A percentile compares a stretch with the other conserved stretches of the same genome.
These are phyloP conservation scores for Steinernema scapterisci DNA, from an alignment of 2,888 invertebrate species.

Conservation along the genomic window DNA sequence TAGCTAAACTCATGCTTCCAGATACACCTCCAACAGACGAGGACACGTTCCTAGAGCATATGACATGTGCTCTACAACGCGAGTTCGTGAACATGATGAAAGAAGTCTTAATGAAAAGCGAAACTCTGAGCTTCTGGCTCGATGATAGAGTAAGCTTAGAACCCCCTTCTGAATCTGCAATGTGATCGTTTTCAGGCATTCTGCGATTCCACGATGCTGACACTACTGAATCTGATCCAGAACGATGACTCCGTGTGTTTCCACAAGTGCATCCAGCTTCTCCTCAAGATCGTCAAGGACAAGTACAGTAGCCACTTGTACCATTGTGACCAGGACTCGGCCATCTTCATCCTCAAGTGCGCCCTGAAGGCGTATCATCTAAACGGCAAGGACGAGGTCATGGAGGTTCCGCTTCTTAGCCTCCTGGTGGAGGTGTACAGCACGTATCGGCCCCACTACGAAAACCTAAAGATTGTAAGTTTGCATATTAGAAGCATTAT, in stretches of 20 bases:
- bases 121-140: slow-evolving; percentile 3
- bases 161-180: no score
- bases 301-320: background rate
- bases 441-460: background rate
- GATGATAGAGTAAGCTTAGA: background rate
- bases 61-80: background rate
- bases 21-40: background rate
- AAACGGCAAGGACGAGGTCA: background rate
- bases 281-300: background rate
- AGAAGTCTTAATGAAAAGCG: background rate
- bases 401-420: background rate
- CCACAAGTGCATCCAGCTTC: background rate
- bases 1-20: background rate
- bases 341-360: slow-evolving; percentile 1
- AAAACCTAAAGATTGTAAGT: background rate
- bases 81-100: background rate
- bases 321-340: background rate
- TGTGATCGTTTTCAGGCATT: background rate
- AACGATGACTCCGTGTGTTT: background rate
- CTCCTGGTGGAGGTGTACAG: background rate
- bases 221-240: background rate
- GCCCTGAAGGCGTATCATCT: slow-evolving; percentile 5
- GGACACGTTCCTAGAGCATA: background rate
- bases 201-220: background rate
- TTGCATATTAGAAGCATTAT: no score